phyloP scores from a whole-genome alignment of 2,113 vertebrate species.

The Pygoscelis antarcticus region DNA sequence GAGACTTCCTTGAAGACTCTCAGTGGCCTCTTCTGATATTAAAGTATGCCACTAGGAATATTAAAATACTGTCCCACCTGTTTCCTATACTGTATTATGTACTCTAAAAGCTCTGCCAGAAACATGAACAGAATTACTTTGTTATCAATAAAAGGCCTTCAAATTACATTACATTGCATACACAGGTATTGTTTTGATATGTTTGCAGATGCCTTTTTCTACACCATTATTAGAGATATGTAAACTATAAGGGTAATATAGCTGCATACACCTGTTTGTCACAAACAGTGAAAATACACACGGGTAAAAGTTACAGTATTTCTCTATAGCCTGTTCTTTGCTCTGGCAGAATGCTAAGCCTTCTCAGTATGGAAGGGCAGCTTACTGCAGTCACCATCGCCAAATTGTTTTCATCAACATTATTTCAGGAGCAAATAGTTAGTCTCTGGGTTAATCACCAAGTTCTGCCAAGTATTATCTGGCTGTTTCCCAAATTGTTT shows the following conservation, averaged over 20 bases:
- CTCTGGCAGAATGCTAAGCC: neutral
- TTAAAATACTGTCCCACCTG: constrained; percentile 29
- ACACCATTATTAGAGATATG: neutral
- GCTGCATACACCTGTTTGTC: neutral
- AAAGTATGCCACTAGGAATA: constrained; percentile 10
- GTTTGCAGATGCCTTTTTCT: neutral
- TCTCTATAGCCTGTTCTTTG: neutral
- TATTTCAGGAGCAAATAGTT: neutral
- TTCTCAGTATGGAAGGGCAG: neutral
- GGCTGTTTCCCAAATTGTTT: neutral
- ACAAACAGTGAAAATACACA: neutral
- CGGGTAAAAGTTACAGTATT: neutral
- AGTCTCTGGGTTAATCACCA: neutral
- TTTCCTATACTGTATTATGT: constrained; percentile 4
- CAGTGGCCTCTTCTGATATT: neutral
- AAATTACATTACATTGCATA: neutral
- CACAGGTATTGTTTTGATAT: neutral
- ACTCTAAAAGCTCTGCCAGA: constrained; percentile 3
- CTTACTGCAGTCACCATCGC: neutral
- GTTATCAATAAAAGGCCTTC: neutral
- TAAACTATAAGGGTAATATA: neutral
- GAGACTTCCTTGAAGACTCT: constrained; percentile 20
- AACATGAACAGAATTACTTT: neutral
- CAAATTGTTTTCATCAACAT: neutral
- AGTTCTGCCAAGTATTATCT: neutral